Conservation (phyloP, 2,888 invertebrate species). For the Pristionchus exspectatus region DNA sequence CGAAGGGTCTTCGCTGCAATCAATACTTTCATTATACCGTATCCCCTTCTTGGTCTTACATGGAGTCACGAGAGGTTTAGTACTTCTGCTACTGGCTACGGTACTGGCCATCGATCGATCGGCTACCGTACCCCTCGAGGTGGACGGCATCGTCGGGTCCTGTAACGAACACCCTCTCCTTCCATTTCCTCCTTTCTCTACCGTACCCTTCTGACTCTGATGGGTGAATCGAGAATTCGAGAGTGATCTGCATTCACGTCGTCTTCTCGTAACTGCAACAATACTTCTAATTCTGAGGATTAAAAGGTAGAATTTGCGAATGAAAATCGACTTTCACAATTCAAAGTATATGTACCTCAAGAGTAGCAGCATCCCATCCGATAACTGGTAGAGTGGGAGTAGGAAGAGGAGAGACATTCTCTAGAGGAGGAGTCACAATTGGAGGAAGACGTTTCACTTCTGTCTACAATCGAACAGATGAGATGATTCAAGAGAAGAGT, state of each 20-base stretch:
- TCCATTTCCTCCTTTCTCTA: not conserved
- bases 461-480: not conserved
- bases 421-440: not conserved
- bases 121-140: slow-evolving; percentile 38
- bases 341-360: not conserved
- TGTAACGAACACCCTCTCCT: not conserved
- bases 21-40: slow-evolving; percentile 1
- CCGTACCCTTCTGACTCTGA: slow-evolving; percentile 12
- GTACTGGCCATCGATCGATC: slow-evolving; percentile 7
- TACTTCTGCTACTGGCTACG: not conserved
- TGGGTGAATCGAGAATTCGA: slow-evolving; percentile 23
- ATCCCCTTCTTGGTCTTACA: not conserved
- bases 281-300: not conserved
- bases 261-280: not conserved
- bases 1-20: slow-evolving; percentile 37
- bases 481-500: not conserved
- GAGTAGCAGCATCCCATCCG: not conserved
- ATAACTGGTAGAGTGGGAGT: not conserved
- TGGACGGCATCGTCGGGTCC: slow-evolving; percentile 16
- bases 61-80: not conserved
- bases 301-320: not conserved
- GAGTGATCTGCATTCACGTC: slow-evolving; percentile 33
- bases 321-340: not conserved
- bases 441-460: slow-evolving; percentile 1
- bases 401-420: not conserved